Evolutionary conservation across 2,113 vertebrate genomes (phyloP).

Genomic region (Corynorhinus townsendii): DNA sequence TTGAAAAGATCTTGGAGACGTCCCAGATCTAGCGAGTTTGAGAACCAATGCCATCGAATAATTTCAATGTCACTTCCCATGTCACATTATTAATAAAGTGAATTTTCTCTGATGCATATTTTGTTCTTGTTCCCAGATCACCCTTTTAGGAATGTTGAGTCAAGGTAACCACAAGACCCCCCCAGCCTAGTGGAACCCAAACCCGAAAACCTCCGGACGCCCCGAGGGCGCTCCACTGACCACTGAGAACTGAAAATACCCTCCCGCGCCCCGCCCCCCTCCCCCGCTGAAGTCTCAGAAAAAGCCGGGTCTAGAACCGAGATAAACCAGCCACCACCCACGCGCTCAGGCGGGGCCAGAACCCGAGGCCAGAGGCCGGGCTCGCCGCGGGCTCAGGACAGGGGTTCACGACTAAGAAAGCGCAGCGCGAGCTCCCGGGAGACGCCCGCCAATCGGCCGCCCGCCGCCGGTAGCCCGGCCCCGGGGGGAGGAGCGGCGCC

Average conservation of each 20-base stretch:
- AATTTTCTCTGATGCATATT: neutral
- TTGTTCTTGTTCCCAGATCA: neutral
- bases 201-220: neutral
- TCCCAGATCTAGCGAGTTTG: neutral
- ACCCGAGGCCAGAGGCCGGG: rapidly evolving
- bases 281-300: neutral
- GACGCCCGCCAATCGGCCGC: neutral
- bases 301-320: neutral
- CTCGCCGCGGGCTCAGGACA: rapidly evolving
- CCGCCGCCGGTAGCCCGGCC: neutral
- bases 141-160: neutral
- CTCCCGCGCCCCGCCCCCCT: no score
- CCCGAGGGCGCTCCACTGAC: neutral
- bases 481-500: slow-evolving; percentile 3
- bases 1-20: neutral
- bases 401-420: rapidly evolving
- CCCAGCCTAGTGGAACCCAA: neutral
- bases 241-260: neutral
- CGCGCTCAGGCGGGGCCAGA: neutral
- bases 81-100: neutral
- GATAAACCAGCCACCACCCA: neutral
- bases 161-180: neutral
- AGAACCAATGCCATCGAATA: neutral
- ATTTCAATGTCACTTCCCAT: neutral
- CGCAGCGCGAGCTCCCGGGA: rapidly evolving